Percentiles rank a stretch among this genome's conserved stretches.
Conservation (phyloP, 2,113 vertebrate species). For the Rhineura floridana region DNA sequence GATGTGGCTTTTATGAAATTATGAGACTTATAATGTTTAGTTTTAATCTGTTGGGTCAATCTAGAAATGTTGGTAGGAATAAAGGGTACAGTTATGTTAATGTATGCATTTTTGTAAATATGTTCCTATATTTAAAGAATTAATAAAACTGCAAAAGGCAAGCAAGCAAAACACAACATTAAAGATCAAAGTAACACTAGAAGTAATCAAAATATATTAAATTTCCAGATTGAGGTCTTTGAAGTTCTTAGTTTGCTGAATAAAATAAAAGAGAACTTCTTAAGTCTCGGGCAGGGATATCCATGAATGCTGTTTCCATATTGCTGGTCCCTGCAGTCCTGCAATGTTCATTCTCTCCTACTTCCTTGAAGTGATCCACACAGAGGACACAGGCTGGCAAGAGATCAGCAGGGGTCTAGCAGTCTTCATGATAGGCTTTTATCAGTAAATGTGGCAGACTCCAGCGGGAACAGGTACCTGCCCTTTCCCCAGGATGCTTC, state of each 20-base stretch:
- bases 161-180: not conserved
- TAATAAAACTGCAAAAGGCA: not conserved
- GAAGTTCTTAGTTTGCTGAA: not conserved
- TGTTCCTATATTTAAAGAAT: not conserved
- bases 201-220: not conserved
- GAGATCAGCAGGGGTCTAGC: not conserved
- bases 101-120: not conserved
- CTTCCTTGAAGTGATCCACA: not conserved
- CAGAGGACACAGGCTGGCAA: not conserved
- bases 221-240: not conserved
- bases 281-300: not conserved
- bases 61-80: no score
- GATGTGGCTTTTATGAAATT: no score
- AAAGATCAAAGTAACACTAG: not conserved
- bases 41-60: no score
- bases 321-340: not conserved
- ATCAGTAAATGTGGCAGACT: not conserved
- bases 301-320: not conserved
- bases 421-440: no score
- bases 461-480: not conserved
- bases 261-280: not conserved
- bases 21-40: no score
- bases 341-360: not conserved
- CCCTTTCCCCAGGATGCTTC: no score
- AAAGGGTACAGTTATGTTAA: not conserved